These are phyloP conservation scores for Drosophila stalkeri DNA, from an alignment of 2,888 invertebrate species.

Conservation along the genomic window DNA sequence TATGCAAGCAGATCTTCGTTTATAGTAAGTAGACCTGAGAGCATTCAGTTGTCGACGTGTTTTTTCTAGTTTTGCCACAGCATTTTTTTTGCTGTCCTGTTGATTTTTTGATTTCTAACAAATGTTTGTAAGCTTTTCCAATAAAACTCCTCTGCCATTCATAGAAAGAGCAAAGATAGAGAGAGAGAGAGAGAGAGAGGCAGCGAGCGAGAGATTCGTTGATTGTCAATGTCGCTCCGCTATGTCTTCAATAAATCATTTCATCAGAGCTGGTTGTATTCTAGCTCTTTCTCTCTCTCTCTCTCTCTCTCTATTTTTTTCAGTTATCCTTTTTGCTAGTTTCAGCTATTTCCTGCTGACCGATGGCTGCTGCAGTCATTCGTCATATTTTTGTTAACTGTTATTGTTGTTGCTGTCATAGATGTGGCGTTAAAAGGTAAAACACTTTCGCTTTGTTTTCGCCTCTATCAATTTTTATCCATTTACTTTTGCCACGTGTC, in stretches of 20 bases:
- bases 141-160: constrained; percentile 37
- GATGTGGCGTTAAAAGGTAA: constrained; percentile 13
- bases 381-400: constrained; percentile 51
- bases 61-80: not conserved
- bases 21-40: not conserved
- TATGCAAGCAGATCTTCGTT: not conserved
- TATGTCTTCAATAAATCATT: constrained; percentile 56
- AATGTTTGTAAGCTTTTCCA: constrained; percentile 71
- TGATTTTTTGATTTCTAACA: constrained; percentile 78
- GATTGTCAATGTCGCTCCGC: constrained; percentile 47
- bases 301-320: constrained; percentile 16
- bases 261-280: constrained; percentile 31
- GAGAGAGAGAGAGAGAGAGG: not conserved
- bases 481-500: constrained; percentile 19
- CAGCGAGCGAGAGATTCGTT: constrained; percentile 13
- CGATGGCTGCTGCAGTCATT: constrained; percentile 42
- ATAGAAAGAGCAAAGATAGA: not conserved
- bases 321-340: constrained; percentile 35
- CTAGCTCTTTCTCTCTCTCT: not conserved
- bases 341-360: constrained; percentile 37
- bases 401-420: constrained; percentile 32
- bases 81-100: constrained; percentile 30
- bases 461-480: constrained; percentile 23
- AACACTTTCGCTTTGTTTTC: constrained; percentile 27
- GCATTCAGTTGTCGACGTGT: not conserved